These are phyloP conservation scores for Melopsittacus undulatus DNA, from an alignment of 2,797 vertebrate species.

Conservation along the genomic window DNA sequence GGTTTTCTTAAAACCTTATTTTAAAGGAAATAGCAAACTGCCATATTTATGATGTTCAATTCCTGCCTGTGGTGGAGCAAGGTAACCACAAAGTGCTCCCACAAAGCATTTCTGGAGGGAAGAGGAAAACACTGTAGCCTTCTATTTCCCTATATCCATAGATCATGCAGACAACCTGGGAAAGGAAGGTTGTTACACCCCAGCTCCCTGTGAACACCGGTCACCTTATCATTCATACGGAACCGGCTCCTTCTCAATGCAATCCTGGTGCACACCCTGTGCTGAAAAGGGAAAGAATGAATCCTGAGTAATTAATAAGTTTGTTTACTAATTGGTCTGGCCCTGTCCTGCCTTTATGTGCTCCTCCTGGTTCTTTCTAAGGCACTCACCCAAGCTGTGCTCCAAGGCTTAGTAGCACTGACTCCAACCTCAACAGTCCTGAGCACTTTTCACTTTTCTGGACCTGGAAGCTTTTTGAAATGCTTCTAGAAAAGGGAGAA, in stretches of 20 bases:
- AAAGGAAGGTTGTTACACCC: neutral
- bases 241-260: neutral
- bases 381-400: neutral
- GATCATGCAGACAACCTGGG: neutral
- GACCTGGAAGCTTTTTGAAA: neutral
- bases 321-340: neutral
- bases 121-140: neutral
- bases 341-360: neutral
- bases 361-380: neutral
- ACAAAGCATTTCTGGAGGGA: neutral
- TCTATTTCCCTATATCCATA: neutral
- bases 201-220: neutral
- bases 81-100: neutral
- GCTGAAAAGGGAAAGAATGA: neutral
- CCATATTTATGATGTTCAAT: neutral
- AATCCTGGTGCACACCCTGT: neutral
- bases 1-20: neutral
- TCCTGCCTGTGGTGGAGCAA: neutral
- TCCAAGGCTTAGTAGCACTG: neutral
- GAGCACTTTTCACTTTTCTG: neutral
- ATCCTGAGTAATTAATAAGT: neutral
- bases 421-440: neutral
- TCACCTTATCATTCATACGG: neutral
- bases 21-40: neutral
- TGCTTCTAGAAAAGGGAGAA: neutral